Evolutionary conservation across 1,140 invertebrate genomes (phyloP).

Genomic region (Zaprionus kolodkinae): DNA sequence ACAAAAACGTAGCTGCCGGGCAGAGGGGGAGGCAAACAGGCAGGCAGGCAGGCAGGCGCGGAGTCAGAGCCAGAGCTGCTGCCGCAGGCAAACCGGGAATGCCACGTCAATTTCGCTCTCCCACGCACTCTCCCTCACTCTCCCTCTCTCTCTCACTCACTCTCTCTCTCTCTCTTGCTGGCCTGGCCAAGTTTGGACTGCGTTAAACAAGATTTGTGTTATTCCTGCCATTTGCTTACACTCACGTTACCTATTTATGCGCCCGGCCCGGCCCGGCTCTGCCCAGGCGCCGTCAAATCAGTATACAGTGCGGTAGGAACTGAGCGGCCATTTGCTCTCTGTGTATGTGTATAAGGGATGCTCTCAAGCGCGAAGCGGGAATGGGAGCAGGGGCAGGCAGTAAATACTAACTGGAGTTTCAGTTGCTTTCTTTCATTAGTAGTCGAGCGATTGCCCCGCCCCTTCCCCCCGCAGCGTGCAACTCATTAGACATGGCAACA

Average conservation of each 20-base stretch:
- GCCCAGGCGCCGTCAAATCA: slow-evolving; percentile 63
- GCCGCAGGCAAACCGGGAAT: slow-evolving; percentile 40
- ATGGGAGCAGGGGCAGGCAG: background rate
- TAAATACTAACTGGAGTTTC: slow-evolving; percentile 64
- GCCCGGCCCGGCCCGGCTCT: slow-evolving; percentile 27
- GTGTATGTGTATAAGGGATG: slow-evolving; percentile 9
- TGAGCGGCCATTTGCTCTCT: slow-evolving; percentile 23
- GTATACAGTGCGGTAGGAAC: slow-evolving; percentile 74
- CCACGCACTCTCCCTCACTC: background rate
- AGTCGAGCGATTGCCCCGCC: slow-evolving; percentile 40
- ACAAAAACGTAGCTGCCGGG: background rate
- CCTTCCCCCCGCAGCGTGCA: slow-evolving; percentile 8
- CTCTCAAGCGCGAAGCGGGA: background rate
- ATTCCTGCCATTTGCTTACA: slow-evolving; percentile 50
- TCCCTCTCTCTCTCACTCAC: slow-evolving; percentile 9
- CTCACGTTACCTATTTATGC: slow-evolving; percentile 58
- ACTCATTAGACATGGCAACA: slow-evolving; percentile 63
- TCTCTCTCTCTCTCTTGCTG: slow-evolving; percentile 5
- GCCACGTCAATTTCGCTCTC: slow-evolving; percentile 34
- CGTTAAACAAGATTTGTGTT: slow-evolving; percentile 66
- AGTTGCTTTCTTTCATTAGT: slow-evolving; percentile 75
- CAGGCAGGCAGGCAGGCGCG: slow-evolving; percentile 2
- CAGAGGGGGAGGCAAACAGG: background rate
- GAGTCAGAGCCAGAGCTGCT: background rate
- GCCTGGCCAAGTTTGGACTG: slow-evolving; percentile 19